Evolutionary conservation across 2,113 vertebrate genomes (phyloP), one percentile per base, ranked within the genome.

Genomic region (Silurus glanis): DNA sequence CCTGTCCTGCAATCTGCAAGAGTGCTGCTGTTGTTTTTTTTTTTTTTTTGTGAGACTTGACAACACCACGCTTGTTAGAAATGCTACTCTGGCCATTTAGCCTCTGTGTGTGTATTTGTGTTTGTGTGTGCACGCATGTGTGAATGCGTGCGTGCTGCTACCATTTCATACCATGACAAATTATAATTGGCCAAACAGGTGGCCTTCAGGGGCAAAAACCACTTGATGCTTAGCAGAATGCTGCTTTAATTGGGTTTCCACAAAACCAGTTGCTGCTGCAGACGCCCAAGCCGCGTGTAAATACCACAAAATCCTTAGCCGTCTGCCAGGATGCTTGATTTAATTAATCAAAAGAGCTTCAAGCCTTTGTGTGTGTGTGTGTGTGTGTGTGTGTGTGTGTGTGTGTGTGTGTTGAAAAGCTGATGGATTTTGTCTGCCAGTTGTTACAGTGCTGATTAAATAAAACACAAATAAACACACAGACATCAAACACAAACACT

Each of bases 301-400:
- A 94, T 91, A 89, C 83, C 89, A 91, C 92, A 92, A 92, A 91
- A 91, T 91, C 91, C 91, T 86, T 87, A 92, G 92, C 91, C 90
- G 91, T 92, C 92, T 94, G 93, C 92, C 92, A 93, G 93, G 87
- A 81, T 83, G 90, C 93, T 94, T 93, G 92, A 94, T 94, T 94
- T 92, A 93, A 95, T 94, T 93, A 94, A 94, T 94, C 90, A 92
- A 87, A 92, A 92, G 87, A 90, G 92, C 92, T 93, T 85, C 89
- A 84, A 92, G 92, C 87, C 89, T 94, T 91, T 88, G 62, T 91
- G 80, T 86, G 56, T 45, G 83, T 45, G 13, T 3, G 66, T 62
- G 8, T 72, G 51, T 72, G 51, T 84, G 82, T 58, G 49, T 71
- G 47, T 64, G 10, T 66, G 12, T 72, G 9, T 80, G 51, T 62